Conservation (phyloP, 2,888 invertebrate genomes). For the Celastrina argiolus region DNA sequence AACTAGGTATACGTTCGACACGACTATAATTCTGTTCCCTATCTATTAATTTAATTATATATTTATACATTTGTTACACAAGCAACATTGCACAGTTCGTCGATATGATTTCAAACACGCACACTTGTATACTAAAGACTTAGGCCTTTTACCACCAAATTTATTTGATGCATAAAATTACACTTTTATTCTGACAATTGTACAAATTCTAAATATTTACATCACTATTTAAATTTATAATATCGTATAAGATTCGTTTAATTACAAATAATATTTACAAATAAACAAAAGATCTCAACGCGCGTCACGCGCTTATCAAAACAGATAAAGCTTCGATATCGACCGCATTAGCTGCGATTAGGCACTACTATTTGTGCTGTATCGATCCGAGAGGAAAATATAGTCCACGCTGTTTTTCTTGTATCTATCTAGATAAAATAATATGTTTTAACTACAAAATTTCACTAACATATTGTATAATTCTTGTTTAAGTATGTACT, state of each 20-base stretch:
- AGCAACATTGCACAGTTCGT: conserved; percentile 71
- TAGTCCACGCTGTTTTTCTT: not conserved
- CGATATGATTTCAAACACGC: conserved; percentile 50
- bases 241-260: conserved; percentile 21
- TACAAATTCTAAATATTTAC: conserved; percentile 14
- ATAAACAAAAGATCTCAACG: conserved; percentile 71
- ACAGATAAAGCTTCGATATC: conserved; percentile 57
- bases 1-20: conserved; percentile 66
- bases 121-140: conserved; percentile 44
- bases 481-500: not conserved
- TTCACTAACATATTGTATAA: not conserved
- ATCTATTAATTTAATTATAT: conserved; percentile 58
- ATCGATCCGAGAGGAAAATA: conserved; percentile 35
- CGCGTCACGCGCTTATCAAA: conserved; percentile 67
- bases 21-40: conserved; percentile 70
- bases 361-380: conserved; percentile 45
- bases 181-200: not conserved
- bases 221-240: conserved; percentile 19
- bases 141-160: not conserved
- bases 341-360: conserved; percentile 53
- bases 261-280: conserved; percentile 29
- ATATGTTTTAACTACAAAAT: not conserved
- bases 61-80: conserved; percentile 68
- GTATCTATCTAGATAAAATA: not conserved
- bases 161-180: conserved; percentile 7